Conservation (phyloP, 1,140 invertebrate genomes). For the Drosophila kohkoa region DNA sequence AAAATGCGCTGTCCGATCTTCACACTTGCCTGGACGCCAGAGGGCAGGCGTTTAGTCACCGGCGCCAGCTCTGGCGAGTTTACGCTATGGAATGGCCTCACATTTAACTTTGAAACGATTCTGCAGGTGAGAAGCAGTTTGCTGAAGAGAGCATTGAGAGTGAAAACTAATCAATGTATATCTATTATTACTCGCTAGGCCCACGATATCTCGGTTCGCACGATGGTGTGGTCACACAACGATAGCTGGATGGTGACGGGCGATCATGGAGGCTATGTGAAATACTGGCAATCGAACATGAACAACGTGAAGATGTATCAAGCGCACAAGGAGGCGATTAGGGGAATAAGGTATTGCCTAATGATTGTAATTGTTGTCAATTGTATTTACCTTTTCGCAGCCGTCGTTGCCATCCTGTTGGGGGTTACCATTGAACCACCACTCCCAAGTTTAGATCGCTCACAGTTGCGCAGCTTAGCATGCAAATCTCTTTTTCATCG, state of each 20-base stretch:
- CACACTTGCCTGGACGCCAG: constrained; percentile 99
- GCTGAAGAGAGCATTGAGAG: not conserved
- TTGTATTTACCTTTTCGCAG: constrained; percentile 72
- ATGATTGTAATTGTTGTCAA: constrained; percentile 68
- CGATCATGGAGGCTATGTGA: constrained; percentile 99
- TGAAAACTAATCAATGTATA: not conserved
- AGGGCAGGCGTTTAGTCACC: constrained; percentile 98
- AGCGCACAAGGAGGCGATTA: constrained; percentile 99
- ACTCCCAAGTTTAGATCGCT: constrained; percentile 36
- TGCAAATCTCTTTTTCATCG: constrained; percentile 15
- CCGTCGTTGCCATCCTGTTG: constrained; percentile 31
- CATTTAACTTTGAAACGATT: constrained; percentile 99
- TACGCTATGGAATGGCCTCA: constrained; percentile 99
- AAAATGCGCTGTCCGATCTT: constrained; percentile 99
- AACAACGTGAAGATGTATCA: constrained; percentile 99
- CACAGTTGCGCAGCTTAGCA: constrained; percentile 38
- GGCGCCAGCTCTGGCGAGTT: constrained; percentile 99
- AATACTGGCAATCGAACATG: constrained; percentile 99
- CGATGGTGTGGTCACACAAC: constrained; percentile 99
- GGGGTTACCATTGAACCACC: constrained; percentile 38
- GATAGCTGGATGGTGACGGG: constrained; percentile 99
- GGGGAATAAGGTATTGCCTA: constrained; percentile 96
- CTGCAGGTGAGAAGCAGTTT: constrained; percentile 91
- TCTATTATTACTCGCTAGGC: constrained; percentile 88
- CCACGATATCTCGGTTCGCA: constrained; percentile 98